A percentile compares a stretch with the other conserved stretches of the same genome.
These are phyloP conservation scores for Drosophila meridionalis DNA, from an alignment of 2,888 invertebrate genomes.

Conservation along the genomic window DNA sequence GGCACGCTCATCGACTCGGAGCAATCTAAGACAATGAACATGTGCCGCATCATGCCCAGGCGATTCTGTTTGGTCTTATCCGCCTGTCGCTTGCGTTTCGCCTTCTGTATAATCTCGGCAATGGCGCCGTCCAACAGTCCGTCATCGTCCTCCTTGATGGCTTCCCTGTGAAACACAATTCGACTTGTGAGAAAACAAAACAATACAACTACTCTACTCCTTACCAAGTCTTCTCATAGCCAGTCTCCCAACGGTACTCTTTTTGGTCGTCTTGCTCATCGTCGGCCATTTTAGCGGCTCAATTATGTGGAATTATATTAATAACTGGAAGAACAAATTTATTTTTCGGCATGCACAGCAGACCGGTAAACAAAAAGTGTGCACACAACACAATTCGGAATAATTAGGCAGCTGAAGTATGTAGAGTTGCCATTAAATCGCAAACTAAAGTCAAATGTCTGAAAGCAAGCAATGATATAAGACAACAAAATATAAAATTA, in stretches of 20 bases:
- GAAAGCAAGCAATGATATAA: neutral
- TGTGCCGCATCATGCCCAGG: conserved; percentile 99
- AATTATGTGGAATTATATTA: neutral
- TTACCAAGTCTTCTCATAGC: conserved; percentile 97
- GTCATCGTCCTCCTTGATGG: conserved; percentile 97
- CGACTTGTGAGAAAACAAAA: neutral
- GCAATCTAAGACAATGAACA: conserved; percentile 95
- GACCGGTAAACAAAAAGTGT: conserved; percentile 55
- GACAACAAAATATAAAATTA: neutral
- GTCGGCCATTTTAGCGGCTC: conserved; percentile 74
- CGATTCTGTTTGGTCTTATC: conserved; percentile 90
- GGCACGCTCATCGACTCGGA: conserved; percentile 97
- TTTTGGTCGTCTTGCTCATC: conserved; percentile 92
- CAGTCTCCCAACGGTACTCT: conserved; percentile 97
- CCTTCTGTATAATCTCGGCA: conserved; percentile 95
- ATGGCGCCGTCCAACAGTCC: conserved; percentile 96
- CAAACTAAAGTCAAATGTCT: neutral
- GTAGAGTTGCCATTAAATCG: conserved; percentile 35
- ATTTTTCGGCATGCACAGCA: conserved; percentile 8
- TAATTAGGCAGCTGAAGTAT: conserved; percentile 11
- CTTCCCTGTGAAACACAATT: conserved; percentile 89
- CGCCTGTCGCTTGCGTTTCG: conserved; percentile 91
- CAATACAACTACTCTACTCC: neutral
- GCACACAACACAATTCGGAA: conserved; percentile 22
- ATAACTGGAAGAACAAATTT: neutral